phyloP scores from a whole-genome alignment of 2,888 invertebrate species.

The Ophonus ardosiacus region DNA sequence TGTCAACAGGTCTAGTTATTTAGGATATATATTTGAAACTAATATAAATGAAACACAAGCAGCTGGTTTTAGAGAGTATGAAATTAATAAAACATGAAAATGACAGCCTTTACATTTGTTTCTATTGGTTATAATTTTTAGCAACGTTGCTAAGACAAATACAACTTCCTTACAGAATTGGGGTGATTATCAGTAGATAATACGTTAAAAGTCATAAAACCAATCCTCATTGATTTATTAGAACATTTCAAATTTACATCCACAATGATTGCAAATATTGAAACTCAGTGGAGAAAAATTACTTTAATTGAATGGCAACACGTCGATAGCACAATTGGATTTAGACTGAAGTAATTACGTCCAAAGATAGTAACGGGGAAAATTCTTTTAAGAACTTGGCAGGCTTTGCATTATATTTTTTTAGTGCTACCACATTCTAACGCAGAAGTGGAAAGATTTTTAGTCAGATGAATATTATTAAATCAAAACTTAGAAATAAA shows the following conservation, averaged over 20 bases:
- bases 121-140: no score
- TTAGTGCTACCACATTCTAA: constrained; percentile 66
- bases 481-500: constrained; percentile 64
- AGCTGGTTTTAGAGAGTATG: neutral
- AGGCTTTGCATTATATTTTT: constrained; percentile 1
- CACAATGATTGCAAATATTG: neutral
- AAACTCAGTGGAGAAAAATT: constrained; percentile 7
- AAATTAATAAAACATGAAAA: neutral
- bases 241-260: neutral
- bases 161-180: no score
- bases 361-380: neutral
- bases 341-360: constrained; percentile 10
- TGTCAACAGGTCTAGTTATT: neutral
- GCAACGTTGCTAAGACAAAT: no score
- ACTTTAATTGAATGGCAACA: neutral
- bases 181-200: neutral
- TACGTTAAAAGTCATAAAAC: constrained; percentile 12
- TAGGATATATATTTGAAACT: constrained; percentile 34
- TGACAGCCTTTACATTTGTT: no score
- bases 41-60: neutral
- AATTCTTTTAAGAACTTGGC: constrained; percentile 57
- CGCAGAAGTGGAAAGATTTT: constrained; percentile 66
- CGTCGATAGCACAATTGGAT: neutral
- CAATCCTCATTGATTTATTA: neutral
- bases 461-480: constrained; percentile 65